Percentiles rank a stretch among this genome's conserved stretches.
Evolutionary conservation across 2,797 vertebrate species (phyloP).

Genomic region (Furcifer pardalis): DNA sequence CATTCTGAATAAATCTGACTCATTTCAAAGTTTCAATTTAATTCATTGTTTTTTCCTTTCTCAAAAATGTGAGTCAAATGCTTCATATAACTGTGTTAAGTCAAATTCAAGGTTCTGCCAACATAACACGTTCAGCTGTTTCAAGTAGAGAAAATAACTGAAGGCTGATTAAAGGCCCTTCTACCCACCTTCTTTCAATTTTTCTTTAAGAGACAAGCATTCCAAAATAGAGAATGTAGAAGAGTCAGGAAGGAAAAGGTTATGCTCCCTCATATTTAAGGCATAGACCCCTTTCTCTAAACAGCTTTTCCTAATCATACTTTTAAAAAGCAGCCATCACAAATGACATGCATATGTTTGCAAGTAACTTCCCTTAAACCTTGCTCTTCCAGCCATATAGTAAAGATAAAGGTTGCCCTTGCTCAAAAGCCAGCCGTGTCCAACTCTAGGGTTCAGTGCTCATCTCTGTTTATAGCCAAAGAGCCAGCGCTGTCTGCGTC

Average conservation of each 20-base stretch:
- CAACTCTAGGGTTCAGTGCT: no score
- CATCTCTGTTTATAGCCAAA: no score
- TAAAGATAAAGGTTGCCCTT: no score
- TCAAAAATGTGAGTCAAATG: not conserved
- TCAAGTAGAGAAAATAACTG: not conserved
- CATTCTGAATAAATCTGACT: not conserved
- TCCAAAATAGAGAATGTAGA: not conserved
- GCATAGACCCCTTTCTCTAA: not conserved
- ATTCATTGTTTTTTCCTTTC: not conserved
- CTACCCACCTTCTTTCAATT: not conserved
- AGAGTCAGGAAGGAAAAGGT: not conserved
- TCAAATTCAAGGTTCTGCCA: not conserved
- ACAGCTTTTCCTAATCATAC: not conserved
- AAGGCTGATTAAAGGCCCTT: not conserved
- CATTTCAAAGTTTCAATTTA: not conserved
- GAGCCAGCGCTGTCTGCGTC: no score
- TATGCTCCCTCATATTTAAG: not conserved
- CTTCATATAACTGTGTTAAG: not conserved
- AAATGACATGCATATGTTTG: not conserved
- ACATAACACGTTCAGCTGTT: not conserved
- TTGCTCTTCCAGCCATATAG: not conserved
- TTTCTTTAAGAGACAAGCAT: not conserved
- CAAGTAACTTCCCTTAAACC: not conserved
- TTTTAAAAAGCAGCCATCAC: not conserved
- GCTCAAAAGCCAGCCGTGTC: no score